Evolutionary conservation across 2,888 invertebrate genomes (phyloP).

Genomic region (Meta bourneti): DNA sequence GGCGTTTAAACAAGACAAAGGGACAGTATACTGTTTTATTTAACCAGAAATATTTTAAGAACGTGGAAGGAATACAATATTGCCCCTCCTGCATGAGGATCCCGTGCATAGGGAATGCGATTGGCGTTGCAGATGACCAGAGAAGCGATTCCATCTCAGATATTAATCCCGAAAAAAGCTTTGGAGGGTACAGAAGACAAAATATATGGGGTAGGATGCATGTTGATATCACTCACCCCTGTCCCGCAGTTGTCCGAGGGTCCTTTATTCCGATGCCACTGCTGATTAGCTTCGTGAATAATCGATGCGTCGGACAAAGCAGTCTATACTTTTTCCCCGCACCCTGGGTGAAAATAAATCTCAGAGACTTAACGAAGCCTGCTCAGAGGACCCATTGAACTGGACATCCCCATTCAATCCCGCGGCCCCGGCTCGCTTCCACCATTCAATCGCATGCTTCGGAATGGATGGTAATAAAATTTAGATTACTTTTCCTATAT

Average conservation of each 20-base stretch:
- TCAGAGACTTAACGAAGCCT: slow-evolving; percentile 63
- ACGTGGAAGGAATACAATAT: background rate
- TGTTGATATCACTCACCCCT: slow-evolving; percentile 28
- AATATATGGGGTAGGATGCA: background rate
- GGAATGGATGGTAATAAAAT: slow-evolving; percentile 16
- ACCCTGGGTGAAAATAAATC: slow-evolving; percentile 43
- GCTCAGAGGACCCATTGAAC: slow-evolving; percentile 41
- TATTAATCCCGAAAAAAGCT: background rate
- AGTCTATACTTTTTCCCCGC: slow-evolving; percentile 17
- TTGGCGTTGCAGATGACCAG: background rate
- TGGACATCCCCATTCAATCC: slow-evolving; percentile 47
- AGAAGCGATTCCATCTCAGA: background rate
- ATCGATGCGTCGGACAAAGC: slow-evolving; percentile 56
- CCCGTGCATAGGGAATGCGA: background rate
- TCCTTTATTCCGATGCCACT: slow-evolving; percentile 55
- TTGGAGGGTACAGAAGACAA: background rate
- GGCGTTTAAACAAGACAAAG: too few relatives aligned
- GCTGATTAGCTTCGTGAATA: slow-evolving; percentile 66
- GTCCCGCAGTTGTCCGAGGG: slow-evolving; percentile 2
- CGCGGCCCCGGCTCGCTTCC: background rate
- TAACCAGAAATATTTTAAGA: background rate
- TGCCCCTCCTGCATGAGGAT: background rate
- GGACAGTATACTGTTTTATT: too few relatives aligned
- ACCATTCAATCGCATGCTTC: background rate
- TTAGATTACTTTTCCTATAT: slow-evolving; percentile 24